These are phyloP conservation scores for Onychostoma macrolepis DNA, from an alignment of 2,113 vertebrate species.

Conservation along the genomic window DNA sequence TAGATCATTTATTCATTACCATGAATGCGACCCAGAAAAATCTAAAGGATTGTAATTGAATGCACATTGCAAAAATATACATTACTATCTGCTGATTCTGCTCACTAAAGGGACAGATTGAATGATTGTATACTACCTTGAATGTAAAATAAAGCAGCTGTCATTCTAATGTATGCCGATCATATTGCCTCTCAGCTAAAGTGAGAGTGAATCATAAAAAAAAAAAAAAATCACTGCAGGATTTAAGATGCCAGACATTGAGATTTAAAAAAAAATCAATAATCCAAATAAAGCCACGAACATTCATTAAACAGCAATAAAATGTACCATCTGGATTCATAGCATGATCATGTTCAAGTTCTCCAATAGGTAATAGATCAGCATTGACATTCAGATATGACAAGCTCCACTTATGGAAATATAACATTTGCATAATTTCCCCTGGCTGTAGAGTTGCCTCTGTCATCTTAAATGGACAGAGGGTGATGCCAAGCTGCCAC, in stretches of 20 bases:
- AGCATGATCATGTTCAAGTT: constrained; percentile 60
- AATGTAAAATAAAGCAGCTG: not conserved
- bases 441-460: constrained; percentile 64
- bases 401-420: constrained; percentile 44
- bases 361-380: constrained; percentile 9
- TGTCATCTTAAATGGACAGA: constrained; percentile 67
- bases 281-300: not conserved
- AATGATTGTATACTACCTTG: not conserved
- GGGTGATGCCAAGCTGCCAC: constrained; percentile 53
- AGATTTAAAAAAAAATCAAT: constrained; percentile 3
- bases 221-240: not conserved
- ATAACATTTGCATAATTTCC: constrained; percentile 73
- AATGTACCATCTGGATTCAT: not conserved
- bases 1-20: not conserved
- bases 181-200: not conserved
- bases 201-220: not conserved
- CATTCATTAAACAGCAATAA: constrained; percentile 4
- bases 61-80: not conserved
- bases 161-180: not conserved
- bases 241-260: not conserved
- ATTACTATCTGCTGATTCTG: not conserved
- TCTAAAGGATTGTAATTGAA: not conserved
- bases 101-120: not conserved
- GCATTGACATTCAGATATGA: constrained; percentile 49
- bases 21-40: not conserved